Evolutionary conservation across 2,888 invertebrate species (phyloP).

Genomic region (Pteria penguin): DNA sequence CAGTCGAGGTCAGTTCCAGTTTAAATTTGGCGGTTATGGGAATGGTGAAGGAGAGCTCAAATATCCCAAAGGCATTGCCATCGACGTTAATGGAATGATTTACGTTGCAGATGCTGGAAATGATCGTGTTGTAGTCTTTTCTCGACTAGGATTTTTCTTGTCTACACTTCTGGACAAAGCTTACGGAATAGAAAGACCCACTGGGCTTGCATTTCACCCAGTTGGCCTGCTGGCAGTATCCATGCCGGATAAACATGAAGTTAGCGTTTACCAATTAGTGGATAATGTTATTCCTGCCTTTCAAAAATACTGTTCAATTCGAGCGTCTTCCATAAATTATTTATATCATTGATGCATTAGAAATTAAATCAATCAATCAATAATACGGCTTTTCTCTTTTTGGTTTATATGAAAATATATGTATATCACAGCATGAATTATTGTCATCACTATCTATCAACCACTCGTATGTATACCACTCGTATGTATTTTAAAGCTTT

Average conservation of each 20-base stretch:
- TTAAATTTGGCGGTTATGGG: constrained; percentile 52
- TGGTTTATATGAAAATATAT: no score
- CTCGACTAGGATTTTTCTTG: constrained; percentile 44
- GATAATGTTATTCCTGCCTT: no score
- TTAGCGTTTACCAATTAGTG: constrained; percentile 41
- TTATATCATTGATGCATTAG: no score
- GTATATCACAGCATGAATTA: no score
- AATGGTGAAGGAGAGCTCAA: constrained; percentile 39
- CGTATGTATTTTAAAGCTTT: no score
- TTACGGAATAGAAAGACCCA: constrained; percentile 47
- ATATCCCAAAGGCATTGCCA: constrained; percentile 51
- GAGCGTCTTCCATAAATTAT: no score
- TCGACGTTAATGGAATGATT: constrained; percentile 38
- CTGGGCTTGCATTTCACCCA: constrained; percentile 43
- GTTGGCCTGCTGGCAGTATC: constrained; percentile 47
- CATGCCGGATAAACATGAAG: constrained; percentile 50
- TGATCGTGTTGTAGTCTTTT: constrained; percentile 51
- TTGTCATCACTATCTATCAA: no score
- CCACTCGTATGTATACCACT: no score
- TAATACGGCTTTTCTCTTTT: no score
- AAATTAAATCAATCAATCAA: no score
- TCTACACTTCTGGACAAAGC: constrained; percentile 33
- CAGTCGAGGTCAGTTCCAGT: constrained; percentile 45
- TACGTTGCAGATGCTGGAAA: constrained; percentile 60
- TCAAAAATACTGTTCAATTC: no score